phyloP scores from a whole-genome alignment of 1,140 invertebrate species.

The Leptestheria dahalacensis region DNA sequence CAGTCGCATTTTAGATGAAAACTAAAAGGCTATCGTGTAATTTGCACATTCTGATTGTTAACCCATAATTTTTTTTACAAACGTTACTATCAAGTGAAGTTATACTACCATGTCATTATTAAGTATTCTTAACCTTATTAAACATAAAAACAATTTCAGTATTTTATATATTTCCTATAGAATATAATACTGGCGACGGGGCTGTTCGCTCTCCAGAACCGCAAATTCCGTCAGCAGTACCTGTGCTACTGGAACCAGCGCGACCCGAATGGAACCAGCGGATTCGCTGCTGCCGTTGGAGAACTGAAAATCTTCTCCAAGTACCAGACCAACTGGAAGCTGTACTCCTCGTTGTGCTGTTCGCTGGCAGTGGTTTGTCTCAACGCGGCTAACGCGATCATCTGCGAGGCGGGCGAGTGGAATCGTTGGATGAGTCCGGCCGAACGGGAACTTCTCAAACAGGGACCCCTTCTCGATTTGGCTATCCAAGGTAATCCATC shows the following conservation, averaged over 20 bases:
- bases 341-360: slow-evolving; percentile 3
- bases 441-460: neutral
- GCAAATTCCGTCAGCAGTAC: neutral
- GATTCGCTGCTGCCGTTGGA: neutral
- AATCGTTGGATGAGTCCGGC: neutral
- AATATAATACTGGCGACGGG: neutral
- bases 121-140: too few species aligned
- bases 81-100: too few species aligned
- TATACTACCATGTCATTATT: too few species aligned
- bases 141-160: too few species aligned
- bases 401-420: slow-evolving; percentile 13
- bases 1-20: too few species aligned
- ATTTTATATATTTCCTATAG: neutral
- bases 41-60: too few species aligned
- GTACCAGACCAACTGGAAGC: neutral
- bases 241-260: neutral
- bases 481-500: slow-evolving; percentile 7
- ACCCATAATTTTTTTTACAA: neutral
- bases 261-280: neutral
- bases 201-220: slow-evolving; percentile 3
- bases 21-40: too few species aligned
- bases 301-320: neutral
- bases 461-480: neutral
- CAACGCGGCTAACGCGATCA: slow-evolving; percentile 3
- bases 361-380: neutral